These are phyloP conservation scores for Alces alces DNA, from an alignment of 2,113 vertebrate species.

Conservation along the genomic window DNA sequence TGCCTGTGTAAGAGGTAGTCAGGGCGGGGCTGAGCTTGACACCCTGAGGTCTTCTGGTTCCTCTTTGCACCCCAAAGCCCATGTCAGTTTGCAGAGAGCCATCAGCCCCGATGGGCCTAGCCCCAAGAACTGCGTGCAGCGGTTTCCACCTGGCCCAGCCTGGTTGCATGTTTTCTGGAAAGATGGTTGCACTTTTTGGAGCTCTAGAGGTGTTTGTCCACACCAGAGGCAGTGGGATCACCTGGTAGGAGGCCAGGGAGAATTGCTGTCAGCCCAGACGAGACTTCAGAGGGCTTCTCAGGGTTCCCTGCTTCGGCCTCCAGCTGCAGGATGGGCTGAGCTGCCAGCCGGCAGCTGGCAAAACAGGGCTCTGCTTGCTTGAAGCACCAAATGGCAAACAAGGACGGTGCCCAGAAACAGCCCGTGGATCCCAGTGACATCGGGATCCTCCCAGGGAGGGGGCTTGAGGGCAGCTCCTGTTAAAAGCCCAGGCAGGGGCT, in stretches of 20 bases:
- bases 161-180: not conserved
- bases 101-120: accelerated
- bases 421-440: too few species aligned
- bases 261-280: not conserved
- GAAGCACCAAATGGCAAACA: not conserved
- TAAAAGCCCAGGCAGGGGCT: not conserved
- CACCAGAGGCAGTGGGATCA: not conserved
- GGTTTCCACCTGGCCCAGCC: not conserved
- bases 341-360: not conserved
- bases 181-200: not conserved
- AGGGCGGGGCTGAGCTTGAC: not conserved
- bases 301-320: not conserved
- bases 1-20: not conserved
- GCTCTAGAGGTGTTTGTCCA: not conserved
- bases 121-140: accelerated
- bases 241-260: not conserved
- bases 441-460: not conserved
- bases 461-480: not conserved
- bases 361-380: not conserved
- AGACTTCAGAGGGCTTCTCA: not conserved
- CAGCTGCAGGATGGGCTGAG: not conserved
- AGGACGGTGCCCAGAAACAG: too few species aligned
- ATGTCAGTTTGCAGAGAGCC: not conserved
- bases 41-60: not conserved
- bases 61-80: not conserved